These are phyloP conservation scores for Eulacestoma nigropectus DNA, from an alignment of 2,113 vertebrate genomes.

Conservation along the genomic window DNA sequence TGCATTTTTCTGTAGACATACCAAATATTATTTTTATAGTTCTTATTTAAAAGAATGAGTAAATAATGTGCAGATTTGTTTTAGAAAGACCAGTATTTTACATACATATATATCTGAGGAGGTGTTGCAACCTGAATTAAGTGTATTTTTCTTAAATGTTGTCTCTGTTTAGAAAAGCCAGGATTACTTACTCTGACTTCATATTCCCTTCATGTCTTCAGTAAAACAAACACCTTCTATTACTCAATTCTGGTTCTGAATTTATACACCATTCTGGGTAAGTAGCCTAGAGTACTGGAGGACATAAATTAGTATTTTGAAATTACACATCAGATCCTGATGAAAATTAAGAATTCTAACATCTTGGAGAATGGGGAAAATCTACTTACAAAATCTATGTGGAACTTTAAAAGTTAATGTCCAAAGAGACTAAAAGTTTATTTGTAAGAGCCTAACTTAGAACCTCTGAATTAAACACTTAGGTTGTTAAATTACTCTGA, in stretches of 20 bases:
- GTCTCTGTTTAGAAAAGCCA: slow-evolving; percentile 63
- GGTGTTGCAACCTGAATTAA: not conserved
- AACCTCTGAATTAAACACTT: not conserved
- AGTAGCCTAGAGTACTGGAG: slow-evolving; percentile 42
- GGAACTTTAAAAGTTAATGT: not conserved
- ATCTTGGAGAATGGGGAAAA: not conserved
- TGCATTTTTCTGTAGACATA: not conserved
- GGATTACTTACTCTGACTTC: slow-evolving; percentile 70
- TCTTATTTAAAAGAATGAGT: not conserved
- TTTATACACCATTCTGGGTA: slow-evolving; percentile 89
- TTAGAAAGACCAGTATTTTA: not conserved
- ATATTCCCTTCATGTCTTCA: slow-evolving; percentile 84
- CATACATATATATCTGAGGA: not conserved
- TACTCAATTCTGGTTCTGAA: slow-evolving; percentile 87
- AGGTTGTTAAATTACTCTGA: not conserved
- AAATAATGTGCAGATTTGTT: not conserved
- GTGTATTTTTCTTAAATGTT: slow-evolving; percentile 6
- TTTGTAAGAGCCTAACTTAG: not conserved
- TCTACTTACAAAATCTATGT: not conserved
- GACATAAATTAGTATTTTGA: not conserved
- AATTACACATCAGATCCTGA: not conserved
- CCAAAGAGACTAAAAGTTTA: not conserved
- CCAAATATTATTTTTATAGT: not conserved
- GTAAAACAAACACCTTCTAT: slow-evolving; percentile 83
- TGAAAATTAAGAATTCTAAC: not conserved